Conservation (phyloP, 2,797 vertebrate species). For the Sitta carolinensis region DNA sequence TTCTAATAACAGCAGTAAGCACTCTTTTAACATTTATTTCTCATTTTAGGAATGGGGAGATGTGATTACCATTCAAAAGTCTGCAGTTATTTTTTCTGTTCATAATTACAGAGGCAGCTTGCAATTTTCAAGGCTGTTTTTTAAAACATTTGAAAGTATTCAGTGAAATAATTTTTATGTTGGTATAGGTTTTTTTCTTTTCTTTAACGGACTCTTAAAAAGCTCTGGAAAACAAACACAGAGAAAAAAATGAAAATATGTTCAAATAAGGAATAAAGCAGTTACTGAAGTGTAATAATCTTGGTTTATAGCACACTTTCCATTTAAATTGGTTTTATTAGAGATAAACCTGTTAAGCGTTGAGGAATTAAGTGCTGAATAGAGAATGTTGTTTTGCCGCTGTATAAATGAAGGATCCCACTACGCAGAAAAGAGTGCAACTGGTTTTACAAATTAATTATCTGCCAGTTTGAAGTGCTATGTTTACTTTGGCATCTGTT, state of each 20-base stretch:
- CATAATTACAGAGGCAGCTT: slow-evolving; percentile 6
- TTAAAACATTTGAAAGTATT: slow-evolving; percentile 4
- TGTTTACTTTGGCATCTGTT: background rate
- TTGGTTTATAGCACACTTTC: slow-evolving; percentile 55
- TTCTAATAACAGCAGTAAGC: slow-evolving; percentile 60
- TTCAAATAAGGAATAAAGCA: slow-evolving; percentile 45
- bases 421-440: background rate
- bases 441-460: slow-evolving; percentile 3
- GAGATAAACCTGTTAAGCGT: slow-evolving; percentile 55
- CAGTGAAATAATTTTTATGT: background rate
- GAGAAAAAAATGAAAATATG: slow-evolving; percentile 43
- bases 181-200: background rate
- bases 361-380: slow-evolving; percentile 47
- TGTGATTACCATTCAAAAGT: slow-evolving; percentile 48
- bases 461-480: background rate
- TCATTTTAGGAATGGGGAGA: slow-evolving; percentile 53
- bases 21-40: slow-evolving; percentile 59
- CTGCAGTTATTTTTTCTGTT: slow-evolving; percentile 11
- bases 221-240: slow-evolving; percentile 21
- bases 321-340: slow-evolving; percentile 66
- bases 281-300: slow-evolving; percentile 58
- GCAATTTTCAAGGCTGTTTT: slow-evolving; percentile 28
- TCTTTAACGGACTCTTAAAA: background rate
- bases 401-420: slow-evolving; percentile 9
- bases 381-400: background rate